Percentiles rank a stretch among this genome's conserved stretches.
phyloP scores from a whole-genome alignment of 2,888 invertebrate species.

The Agrypnus murinus region DNA sequence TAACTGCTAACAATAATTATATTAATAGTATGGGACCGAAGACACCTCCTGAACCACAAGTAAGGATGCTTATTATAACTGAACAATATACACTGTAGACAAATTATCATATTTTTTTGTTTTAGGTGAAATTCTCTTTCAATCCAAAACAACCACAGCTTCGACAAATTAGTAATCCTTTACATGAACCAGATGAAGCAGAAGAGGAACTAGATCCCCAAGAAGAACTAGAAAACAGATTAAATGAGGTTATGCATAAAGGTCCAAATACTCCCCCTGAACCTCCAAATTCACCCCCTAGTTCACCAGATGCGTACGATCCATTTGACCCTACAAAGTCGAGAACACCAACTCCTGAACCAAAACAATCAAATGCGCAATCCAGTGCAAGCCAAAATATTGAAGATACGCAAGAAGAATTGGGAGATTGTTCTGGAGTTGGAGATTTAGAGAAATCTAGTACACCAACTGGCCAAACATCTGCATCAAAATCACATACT shows the following conservation, averaged over 20 bases:
- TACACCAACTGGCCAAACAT: constrained; percentile 50
- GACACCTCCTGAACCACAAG: constrained; percentile 83
- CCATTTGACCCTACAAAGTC: constrained; percentile 94
- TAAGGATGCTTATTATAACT: no score
- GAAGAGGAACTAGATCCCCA: constrained; percentile 59
- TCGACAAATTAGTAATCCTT: constrained; percentile 75
- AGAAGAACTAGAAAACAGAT: constrained; percentile 60
- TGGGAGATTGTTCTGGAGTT: constrained; percentile 45
- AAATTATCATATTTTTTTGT: constrained; percentile 4
- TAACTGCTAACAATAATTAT: constrained; percentile 61
- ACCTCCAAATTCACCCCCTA: constrained; percentile 79
- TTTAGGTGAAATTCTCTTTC: constrained; percentile 76
- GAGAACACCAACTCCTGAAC: constrained; percentile 77
- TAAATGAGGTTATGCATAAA: constrained; percentile 71
- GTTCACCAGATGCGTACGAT: constrained; percentile 90
- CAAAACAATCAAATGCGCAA: constrained; percentile 56
- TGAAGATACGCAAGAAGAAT: constrained; percentile 55
- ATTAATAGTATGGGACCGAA: constrained; percentile 77
- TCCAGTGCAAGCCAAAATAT: constrained; percentile 47
- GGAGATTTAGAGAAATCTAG: constrained; percentile 61
- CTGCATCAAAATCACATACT: constrained; percentile 63
- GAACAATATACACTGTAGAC: no score
- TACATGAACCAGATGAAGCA: constrained; percentile 76
- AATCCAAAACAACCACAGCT: constrained; percentile 73
- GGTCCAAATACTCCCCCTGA: constrained; percentile 84